phyloP scores from a whole-genome alignment of 2,888 invertebrate species.

The Phengaris alcon region DNA sequence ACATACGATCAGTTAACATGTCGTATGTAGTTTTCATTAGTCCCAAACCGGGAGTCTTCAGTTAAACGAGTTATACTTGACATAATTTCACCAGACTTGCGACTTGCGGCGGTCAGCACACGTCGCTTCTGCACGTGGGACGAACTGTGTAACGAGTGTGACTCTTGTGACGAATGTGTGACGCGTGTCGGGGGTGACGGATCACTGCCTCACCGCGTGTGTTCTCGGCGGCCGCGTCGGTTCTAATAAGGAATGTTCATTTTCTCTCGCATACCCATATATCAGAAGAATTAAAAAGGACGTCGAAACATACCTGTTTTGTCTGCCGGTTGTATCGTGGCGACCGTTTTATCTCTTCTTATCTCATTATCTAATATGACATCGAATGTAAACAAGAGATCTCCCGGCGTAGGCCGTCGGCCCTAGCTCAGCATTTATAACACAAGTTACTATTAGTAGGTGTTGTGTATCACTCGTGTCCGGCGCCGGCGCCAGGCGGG shows the following conservation, averaged over 20 bases:
- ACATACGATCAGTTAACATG: no score
- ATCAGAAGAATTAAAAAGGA: not conserved
- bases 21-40: no score
- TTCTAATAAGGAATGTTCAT: not conserved
- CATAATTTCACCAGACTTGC: not conserved
- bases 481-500: not conserved
- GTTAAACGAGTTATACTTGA: no score
- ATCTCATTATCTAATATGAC: not conserved
- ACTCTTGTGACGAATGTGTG: not conserved
- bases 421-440: not conserved
- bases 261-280: not conserved
- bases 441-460: not conserved
- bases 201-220: slow-evolving; percentile 29
- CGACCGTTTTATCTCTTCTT: not conserved
- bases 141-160: not conserved
- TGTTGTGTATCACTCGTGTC: not conserved
- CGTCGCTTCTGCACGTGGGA: not conserved
- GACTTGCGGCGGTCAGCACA: not conserved
- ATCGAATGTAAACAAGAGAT: not conserved
- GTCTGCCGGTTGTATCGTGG: no score
- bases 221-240: slow-evolving; percentile 22
- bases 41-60: no score
- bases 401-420: not conserved
- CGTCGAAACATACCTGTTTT: not conserved
- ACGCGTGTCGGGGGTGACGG: not conserved